Conservation (phyloP, 2,888 invertebrate genomes). For the Brachypterus glaber region DNA sequence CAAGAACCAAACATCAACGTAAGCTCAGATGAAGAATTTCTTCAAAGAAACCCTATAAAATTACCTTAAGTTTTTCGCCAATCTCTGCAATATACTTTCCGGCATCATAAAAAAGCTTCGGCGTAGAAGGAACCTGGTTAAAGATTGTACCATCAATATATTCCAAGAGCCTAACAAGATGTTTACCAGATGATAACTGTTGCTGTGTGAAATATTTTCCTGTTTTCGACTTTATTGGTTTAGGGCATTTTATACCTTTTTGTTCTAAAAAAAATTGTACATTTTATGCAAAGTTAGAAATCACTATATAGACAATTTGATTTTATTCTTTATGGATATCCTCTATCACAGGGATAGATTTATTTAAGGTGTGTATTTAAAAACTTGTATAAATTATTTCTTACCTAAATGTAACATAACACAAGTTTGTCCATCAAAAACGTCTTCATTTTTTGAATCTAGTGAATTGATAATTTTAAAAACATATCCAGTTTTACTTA, state of each 20-base stretch:
- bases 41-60: neutral
- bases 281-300: too few species aligned
- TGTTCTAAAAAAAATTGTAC: constrained; percentile 41
- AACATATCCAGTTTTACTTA: constrained; percentile 57
- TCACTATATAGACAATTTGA: too few species aligned
- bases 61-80: constrained; percentile 58
- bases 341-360: too few species aligned
- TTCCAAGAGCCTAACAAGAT: constrained; percentile 66
- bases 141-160: constrained; percentile 67
- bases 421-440: constrained; percentile 67
- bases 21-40: constrained; percentile 3
- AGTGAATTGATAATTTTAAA: constrained; percentile 76
- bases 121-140: constrained; percentile 49
- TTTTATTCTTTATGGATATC: too few species aligned
- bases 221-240: constrained; percentile 58
- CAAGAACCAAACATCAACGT: too few species aligned
- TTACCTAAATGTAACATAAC: constrained; percentile 62
- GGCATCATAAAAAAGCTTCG: constrained; percentile 56
- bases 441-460: constrained; percentile 59
- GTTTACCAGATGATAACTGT: constrained; percentile 43
- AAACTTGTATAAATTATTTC: too few species aligned
- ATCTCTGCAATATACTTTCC: constrained; percentile 65
- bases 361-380: too few species aligned
- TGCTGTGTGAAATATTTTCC: constrained; percentile 54
- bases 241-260: constrained; percentile 56